These are phyloP conservation scores for Hypolimnas misippus DNA, from an alignment of 2,888 invertebrate genomes.

Conservation along the genomic window DNA sequence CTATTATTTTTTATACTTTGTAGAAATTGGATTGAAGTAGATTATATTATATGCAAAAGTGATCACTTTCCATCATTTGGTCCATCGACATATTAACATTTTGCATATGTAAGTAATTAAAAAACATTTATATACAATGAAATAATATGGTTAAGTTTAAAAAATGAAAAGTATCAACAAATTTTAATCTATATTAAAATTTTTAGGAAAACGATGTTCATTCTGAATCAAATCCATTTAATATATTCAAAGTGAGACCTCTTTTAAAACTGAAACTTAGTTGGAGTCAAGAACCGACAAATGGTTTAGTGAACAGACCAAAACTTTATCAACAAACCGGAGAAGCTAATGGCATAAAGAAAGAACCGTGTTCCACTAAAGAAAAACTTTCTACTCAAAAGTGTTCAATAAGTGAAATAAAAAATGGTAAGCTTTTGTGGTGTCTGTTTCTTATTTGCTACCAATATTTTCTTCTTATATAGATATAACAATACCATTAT, in stretches of 20 bases:
- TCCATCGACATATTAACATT: slow-evolving; percentile 5
- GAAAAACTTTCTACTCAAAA: slow-evolving; percentile 64
- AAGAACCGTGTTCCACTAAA: slow-evolving; percentile 60
- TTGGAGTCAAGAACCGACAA: slow-evolving; percentile 91
- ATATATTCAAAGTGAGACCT: slow-evolving; percentile 91
- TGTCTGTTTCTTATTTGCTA: not conserved
- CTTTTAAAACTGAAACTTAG: slow-evolving; percentile 92
- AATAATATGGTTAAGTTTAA: no score
- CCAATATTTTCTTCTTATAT: no score
- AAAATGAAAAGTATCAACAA: not conserved
- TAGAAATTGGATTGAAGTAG: slow-evolving; percentile 1
- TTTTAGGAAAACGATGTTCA: slow-evolving; percentile 73
- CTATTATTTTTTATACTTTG: not conserved
- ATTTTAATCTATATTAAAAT: slow-evolving; percentile 1
- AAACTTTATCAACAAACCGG: slow-evolving; percentile 78
- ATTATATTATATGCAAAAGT: slow-evolving; percentile 5
- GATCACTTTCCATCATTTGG: slow-evolving; percentile 1
- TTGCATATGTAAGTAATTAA: slow-evolving; percentile 1
- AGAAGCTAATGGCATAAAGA: slow-evolving; percentile 68
- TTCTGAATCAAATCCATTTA: slow-evolving; percentile 85
- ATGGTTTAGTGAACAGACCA: slow-evolving; percentile 87
- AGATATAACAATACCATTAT: no score
- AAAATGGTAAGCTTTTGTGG: slow-evolving; percentile 58
- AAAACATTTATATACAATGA: slow-evolving; percentile 1
- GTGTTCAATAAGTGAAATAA: slow-evolving; percentile 58